Conservation (phyloP, 2,113 vertebrate species). For the Onychostruthus taczanowskii region DNA sequence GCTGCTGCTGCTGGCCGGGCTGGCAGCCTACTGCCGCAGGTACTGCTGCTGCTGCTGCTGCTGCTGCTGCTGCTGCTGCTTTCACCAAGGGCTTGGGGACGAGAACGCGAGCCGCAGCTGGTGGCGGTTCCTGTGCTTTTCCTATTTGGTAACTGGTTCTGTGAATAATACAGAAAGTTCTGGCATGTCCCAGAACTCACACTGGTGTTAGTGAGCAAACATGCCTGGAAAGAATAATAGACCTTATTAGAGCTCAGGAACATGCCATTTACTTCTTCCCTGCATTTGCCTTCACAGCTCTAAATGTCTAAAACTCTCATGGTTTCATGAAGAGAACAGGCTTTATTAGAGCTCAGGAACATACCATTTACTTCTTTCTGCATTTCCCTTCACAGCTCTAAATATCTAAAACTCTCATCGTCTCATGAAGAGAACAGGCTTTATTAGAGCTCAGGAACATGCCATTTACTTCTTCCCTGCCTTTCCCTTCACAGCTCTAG, state of each 20-base stretch:
- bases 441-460: background rate
- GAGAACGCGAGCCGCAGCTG: accelerated
- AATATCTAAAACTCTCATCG: background rate
- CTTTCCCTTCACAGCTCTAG: background rate
- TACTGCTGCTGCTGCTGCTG: conserved; percentile 28
- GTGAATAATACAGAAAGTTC: background rate
- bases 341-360: background rate
- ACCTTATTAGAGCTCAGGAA: background rate
- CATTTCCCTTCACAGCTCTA: background rate
- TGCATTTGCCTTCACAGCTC: background rate
- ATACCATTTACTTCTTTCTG: background rate
- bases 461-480: background rate
- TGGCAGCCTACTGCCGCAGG: conserved; percentile 79
- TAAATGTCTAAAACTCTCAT: background rate
- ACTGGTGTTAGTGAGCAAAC: background rate
- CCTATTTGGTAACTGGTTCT: background rate
- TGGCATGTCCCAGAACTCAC: background rate
- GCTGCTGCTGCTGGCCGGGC: conserved; percentile 77
- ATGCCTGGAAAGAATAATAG: background rate
- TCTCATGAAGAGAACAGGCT: background rate
- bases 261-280: background rate
- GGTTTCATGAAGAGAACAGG: background rate
- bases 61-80: background rate
- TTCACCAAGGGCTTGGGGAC: accelerated
- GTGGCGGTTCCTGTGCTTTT: background rate